Evolutionary conservation across 2,888 invertebrate species (phyloP).

Genomic region (Meiosimyza platycephala): DNA sequence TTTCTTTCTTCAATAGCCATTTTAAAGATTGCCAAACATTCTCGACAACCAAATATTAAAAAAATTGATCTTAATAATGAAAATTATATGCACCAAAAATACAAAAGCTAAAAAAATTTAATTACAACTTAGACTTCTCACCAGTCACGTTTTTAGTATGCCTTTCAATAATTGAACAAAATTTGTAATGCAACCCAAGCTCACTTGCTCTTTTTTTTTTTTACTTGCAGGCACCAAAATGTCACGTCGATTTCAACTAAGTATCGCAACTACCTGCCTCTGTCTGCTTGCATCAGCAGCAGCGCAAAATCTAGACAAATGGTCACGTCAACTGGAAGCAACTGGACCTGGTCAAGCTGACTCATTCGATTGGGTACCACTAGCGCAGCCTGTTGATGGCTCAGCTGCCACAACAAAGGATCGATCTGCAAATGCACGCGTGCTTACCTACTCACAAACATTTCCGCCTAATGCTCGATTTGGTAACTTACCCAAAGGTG

Average conservation of each 20-base stretch:
- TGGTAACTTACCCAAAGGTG: constrained; percentile 54
- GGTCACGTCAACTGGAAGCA: constrained; percentile 64
- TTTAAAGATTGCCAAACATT: too few species aligned
- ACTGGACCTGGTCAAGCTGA: constrained; percentile 54
- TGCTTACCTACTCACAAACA: constrained; percentile 63
- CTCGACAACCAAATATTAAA: too few species aligned
- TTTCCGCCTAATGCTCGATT: constrained; percentile 60
- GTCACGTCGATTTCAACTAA: constrained; percentile 52
- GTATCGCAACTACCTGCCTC: constrained; percentile 49
- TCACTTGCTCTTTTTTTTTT: not conserved
- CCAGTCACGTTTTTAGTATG: too few species aligned
- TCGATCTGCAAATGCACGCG: constrained; percentile 63
- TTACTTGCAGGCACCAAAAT: constrained; percentile 56
- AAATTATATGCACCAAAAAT: too few species aligned
- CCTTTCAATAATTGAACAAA: too few species aligned
- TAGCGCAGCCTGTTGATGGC: constrained; percentile 63
- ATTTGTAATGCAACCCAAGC: not conserved
- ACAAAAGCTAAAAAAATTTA: too few species aligned
- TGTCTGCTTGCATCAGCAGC: constrained; percentile 49
- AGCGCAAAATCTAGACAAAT: constrained; percentile 54
- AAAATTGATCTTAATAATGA: too few species aligned
- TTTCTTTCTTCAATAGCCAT: too few species aligned
- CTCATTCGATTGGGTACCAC: constrained; percentile 71
- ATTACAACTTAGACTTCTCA: too few species aligned
- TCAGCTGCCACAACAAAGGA: constrained; percentile 53